These are phyloP conservation scores for Gryon sp. DNA, from an alignment of 1,140 invertebrate genomes.

Conservation along the genomic window DNA sequence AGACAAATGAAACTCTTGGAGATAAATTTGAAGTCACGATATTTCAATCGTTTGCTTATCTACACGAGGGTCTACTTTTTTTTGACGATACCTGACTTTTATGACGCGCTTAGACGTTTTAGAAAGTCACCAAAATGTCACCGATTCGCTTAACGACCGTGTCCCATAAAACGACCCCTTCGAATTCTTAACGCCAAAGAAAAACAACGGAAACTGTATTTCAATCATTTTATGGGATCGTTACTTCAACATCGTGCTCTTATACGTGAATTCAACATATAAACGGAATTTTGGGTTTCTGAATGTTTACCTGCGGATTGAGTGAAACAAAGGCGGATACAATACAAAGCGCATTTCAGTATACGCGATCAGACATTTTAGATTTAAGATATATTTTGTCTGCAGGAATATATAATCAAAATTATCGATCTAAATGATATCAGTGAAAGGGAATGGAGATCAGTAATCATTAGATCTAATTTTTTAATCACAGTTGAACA, in stretches of 20 bases:
- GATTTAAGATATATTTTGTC: too few species aligned
- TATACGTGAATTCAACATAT: too few species aligned
- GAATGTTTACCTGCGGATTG: too few species aligned
- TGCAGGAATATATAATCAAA: too few species aligned
- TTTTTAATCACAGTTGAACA: too few species aligned
- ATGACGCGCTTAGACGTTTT: constrained; percentile 46
- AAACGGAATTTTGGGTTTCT: too few species aligned
- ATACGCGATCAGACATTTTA: too few species aligned
- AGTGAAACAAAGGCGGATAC: too few species aligned
- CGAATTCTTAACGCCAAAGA: constrained; percentile 18
- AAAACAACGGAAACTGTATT: constrained; percentile 57
- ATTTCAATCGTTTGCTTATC: constrained; percentile 51
- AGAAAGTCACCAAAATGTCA: constrained; percentile 58
- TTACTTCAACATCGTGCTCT: constrained; percentile 19
- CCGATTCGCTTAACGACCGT: constrained; percentile 49
- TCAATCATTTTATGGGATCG: constrained; percentile 51
- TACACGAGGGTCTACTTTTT: constrained; percentile 41
- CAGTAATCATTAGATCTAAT: too few species aligned
- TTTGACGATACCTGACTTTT: constrained; percentile 37
- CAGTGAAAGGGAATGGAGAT: too few species aligned
- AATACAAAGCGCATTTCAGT: too few species aligned
- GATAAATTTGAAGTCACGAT: constrained; percentile 47
- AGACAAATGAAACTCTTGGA: constrained; percentile 34
- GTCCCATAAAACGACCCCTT: constrained; percentile 31
- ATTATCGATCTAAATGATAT: too few species aligned